A percentile compares a stretch with the other conserved stretches of the same genome.
phyloP scores from a whole-genome alignment of 2,797 vertebrate genomes.

The Melopsittacus undulatus region DNA sequence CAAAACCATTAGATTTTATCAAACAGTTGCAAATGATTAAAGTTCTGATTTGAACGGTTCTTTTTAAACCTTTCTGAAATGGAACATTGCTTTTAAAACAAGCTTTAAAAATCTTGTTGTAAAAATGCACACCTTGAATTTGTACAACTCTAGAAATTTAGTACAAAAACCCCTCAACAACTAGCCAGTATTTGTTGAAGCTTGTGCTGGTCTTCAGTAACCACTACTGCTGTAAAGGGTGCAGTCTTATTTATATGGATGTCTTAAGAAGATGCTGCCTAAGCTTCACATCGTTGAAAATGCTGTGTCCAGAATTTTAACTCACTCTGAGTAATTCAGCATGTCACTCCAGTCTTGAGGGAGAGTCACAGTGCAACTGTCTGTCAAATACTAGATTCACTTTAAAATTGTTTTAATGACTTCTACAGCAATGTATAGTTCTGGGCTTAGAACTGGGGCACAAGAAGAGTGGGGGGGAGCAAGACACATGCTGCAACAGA shows the following conservation, averaged over 20 bases:
- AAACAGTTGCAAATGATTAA: neutral
- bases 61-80: neutral
- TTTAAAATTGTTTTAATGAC: conserved; percentile 40
- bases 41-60: neutral
- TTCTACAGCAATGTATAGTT: neutral
- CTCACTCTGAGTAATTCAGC: neutral
- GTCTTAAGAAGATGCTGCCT: conserved; percentile 9
- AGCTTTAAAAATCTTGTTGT: neutral
- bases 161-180: neutral
- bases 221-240: neutral
- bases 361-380: neutral
- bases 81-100: neutral
- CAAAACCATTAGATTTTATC: neutral
- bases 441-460: neutral
- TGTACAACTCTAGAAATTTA: neutral
- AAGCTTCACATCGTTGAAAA: neutral
- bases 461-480: too few species aligned
- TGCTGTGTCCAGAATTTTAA: conserved; percentile 9
- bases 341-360: neutral
- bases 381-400: conserved; percentile 29
- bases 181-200: neutral
- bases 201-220: neutral
- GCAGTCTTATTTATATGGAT: neutral
- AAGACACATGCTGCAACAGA: neutral
- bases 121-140: neutral